Evolutionary conservation across 2,888 invertebrate species (phyloP).

Genomic region (Calliopum simillimum): DNA sequence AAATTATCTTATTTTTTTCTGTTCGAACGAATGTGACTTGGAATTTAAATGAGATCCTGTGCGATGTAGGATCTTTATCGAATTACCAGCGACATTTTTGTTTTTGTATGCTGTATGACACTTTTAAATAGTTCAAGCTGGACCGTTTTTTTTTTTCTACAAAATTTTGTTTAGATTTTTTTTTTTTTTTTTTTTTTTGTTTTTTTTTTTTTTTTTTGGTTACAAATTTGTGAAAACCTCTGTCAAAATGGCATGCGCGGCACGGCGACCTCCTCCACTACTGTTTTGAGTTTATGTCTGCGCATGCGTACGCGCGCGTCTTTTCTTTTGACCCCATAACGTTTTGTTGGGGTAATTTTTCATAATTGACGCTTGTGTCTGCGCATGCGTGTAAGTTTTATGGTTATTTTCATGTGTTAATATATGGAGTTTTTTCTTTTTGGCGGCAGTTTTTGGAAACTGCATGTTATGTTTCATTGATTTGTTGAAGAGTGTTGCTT

Average conservation of each 20-base stretch:
- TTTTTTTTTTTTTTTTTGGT: constrained; percentile 36
- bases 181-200: constrained; percentile 35
- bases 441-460: neutral
- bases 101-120: constrained; percentile 19
- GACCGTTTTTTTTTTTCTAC: constrained; percentile 11
- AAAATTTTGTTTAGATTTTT: constrained; percentile 29
- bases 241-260: constrained; percentile 45
- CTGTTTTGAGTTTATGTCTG: constrained; percentile 26
- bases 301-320: constrained; percentile 26
- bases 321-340: too few species aligned
- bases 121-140: constrained; percentile 32
- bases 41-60: constrained; percentile 38
- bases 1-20: constrained; percentile 11
- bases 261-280: constrained; percentile 40
- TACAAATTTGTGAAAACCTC: constrained; percentile 49
- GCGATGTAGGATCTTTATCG: constrained; percentile 3
- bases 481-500: constrained; percentile 33
- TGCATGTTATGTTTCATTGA: constrained; percentile 32
- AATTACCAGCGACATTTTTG: constrained; percentile 20
- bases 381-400: constrained; percentile 36
- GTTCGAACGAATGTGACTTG: constrained; percentile 15
- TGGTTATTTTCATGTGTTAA: constrained; percentile 35
- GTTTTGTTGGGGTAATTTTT: constrained; percentile 35
- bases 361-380: constrained; percentile 32
- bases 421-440: neutral